phyloP scores from a whole-genome alignment of 2,888 invertebrate species.

The Cantharis lateralis region DNA sequence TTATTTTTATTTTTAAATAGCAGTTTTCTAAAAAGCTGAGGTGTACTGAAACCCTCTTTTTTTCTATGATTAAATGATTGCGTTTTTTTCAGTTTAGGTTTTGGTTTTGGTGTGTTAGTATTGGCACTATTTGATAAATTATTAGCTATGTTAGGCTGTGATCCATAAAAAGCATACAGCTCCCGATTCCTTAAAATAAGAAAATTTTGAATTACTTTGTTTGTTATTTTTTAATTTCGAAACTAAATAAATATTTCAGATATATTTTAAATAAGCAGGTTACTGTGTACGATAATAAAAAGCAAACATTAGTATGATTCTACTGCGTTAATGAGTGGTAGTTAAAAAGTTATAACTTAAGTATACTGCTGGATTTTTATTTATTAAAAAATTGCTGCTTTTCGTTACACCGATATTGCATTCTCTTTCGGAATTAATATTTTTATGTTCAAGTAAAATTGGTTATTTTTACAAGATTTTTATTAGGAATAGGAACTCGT shows the following conservation, averaged over 20 bases:
- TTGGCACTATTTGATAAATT: constrained; percentile 45
- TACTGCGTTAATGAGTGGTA: neutral
- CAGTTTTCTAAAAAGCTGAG: constrained; percentile 52
- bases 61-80: constrained; percentile 55
- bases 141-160: constrained; percentile 56
- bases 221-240: neutral
- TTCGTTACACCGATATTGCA: too few relatives aligned
- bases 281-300: neutral
- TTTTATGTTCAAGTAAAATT: too few relatives aligned
- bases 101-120: constrained; percentile 49
- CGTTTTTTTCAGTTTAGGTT: constrained; percentile 55
- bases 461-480: too few relatives aligned
- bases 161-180: constrained; percentile 53
- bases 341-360: too few relatives aligned
- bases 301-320: neutral
- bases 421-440: too few relatives aligned
- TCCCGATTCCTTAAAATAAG: constrained; percentile 51
- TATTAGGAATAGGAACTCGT: too few relatives aligned
- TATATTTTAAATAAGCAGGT: neutral
- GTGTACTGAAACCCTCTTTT: constrained; percentile 46
- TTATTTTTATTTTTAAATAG: constrained; percentile 45
- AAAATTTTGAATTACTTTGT: constrained; percentile 4
- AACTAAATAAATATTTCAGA: neutral
- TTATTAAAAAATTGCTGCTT: too few relatives aligned
- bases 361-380: too few relatives aligned